phyloP scores from a whole-genome alignment of 2,797 vertebrate species.

The Pelochelys cantorii region DNA sequence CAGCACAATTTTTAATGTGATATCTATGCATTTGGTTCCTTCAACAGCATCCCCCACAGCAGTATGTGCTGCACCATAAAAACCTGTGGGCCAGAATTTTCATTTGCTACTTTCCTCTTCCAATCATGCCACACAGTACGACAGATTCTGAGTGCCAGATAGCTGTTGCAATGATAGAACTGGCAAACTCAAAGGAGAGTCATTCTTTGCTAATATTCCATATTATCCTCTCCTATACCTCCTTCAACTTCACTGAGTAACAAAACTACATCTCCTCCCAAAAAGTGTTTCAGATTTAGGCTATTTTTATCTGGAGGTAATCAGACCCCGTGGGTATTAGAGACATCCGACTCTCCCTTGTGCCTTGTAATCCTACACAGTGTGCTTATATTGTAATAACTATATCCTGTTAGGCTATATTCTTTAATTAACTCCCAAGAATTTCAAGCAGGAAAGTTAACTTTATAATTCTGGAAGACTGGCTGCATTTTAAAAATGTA shows the following conservation, averaged over 20 bases:
- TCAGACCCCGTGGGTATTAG: neutral
- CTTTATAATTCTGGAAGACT: neutral
- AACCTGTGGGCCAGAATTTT: neutral
- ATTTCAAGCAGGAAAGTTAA: neutral
- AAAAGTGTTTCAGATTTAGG: neutral
- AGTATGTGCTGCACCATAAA: neutral
- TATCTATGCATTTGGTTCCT: no score
- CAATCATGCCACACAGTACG: fast-evolving
- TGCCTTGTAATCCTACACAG: neutral
- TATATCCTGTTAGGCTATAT: neutral
- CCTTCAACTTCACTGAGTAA: neutral
- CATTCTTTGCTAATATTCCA: fast-evolving
- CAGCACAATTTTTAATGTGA: no score
- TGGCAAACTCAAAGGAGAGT: neutral
- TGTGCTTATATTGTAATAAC: neutral
- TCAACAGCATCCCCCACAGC: no score
- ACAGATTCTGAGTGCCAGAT: neutral
- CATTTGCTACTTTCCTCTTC: neutral
- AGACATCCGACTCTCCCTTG: neutral
- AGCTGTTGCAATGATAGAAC: neutral
- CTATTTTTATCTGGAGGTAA: neutral
- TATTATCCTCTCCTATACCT: neutral
- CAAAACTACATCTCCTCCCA: neutral
- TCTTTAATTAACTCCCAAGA: neutral
- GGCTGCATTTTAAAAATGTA: neutral